Evolutionary conservation across 1,140 invertebrate species (phyloP).

Genomic region (Brachionus plicatilis): DNA sequence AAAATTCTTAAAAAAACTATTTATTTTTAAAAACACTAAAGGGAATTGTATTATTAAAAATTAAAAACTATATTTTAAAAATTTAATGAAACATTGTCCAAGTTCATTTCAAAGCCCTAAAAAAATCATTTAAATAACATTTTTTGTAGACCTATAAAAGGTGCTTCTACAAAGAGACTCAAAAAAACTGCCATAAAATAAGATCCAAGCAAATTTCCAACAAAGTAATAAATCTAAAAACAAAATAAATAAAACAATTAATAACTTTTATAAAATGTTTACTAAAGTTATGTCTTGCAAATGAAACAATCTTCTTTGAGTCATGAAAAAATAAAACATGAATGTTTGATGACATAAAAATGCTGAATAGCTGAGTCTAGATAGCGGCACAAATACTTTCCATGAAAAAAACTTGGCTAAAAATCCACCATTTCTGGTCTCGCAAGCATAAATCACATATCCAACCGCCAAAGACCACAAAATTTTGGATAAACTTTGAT

Average conservation of each 20-base stretch:
- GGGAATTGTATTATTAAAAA: no score
- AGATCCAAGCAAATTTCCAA: conserved; percentile 9
- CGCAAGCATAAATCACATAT: conserved; percentile 32
- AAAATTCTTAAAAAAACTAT: no score
- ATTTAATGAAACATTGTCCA: no score
- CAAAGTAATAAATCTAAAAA: background rate
- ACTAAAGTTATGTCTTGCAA: background rate
- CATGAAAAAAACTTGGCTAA: conserved; percentile 51
- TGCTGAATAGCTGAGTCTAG: background rate
- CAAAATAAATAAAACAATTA: background rate
- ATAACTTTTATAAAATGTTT: background rate
- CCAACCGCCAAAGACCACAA: background rate
- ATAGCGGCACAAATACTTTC: background rate
- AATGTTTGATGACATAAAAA: conserved; percentile 19
- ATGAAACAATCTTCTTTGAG: background rate
- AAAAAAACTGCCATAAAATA: background rate
- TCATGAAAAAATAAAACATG: conserved; percentile 1
- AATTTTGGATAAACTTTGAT: background rate
- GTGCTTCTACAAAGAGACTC: conserved; percentile 14
- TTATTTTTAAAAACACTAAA: no score
- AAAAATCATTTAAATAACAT: background rate
- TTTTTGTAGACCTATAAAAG: background rate
- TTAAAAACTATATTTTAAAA: no score
- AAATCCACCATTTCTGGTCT: background rate
- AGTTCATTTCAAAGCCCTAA: no score